Evolutionary conservation across 2,113 vertebrate genomes (phyloP).

Genomic region (Rhipidura dahli): DNA sequence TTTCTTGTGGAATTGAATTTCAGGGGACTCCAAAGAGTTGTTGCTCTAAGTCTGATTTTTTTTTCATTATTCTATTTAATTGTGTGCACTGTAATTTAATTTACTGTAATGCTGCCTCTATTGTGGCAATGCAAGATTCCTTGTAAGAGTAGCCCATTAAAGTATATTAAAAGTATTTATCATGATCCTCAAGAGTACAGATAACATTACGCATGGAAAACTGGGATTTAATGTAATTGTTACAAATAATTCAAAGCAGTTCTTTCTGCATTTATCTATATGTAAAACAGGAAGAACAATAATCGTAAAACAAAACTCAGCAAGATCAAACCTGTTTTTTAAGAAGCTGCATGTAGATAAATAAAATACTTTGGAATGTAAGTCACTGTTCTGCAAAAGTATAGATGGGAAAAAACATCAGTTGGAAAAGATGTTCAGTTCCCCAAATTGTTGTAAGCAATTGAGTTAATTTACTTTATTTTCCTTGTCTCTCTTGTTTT

Average conservation of each 20-base stretch:
- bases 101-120: constrained; percentile 60
- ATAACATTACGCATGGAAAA: constrained; percentile 45
- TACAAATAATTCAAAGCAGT: constrained; percentile 63
- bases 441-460: not conserved
- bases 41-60: constrained; percentile 42
- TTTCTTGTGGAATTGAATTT: constrained; percentile 60
- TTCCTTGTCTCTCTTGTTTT: not conserved
- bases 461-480: not conserved
- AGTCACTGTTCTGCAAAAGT: not conserved
- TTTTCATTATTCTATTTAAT: constrained; percentile 69
- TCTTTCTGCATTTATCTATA: constrained; percentile 35
- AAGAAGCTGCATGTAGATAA: not conserved
- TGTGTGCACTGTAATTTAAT: constrained; percentile 71
- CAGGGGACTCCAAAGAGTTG: constrained; percentile 45
- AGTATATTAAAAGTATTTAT: constrained; percentile 78
- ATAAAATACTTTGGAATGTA: constrained; percentile 1
- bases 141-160: constrained; percentile 68
- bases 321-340: constrained; percentile 26
- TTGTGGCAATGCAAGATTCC: constrained; percentile 62
- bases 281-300: constrained; percentile 27
- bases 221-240: constrained; percentile 50
- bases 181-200: constrained; percentile 55
- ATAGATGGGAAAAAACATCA: not conserved
- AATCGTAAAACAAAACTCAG: constrained; percentile 18
- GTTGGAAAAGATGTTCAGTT: not conserved